A percentile compares a stretch with the other conserved stretches of the same genome.
Evolutionary conservation across 2,797 vertebrate species (phyloP).

Genomic region (Channa striata): DNA sequence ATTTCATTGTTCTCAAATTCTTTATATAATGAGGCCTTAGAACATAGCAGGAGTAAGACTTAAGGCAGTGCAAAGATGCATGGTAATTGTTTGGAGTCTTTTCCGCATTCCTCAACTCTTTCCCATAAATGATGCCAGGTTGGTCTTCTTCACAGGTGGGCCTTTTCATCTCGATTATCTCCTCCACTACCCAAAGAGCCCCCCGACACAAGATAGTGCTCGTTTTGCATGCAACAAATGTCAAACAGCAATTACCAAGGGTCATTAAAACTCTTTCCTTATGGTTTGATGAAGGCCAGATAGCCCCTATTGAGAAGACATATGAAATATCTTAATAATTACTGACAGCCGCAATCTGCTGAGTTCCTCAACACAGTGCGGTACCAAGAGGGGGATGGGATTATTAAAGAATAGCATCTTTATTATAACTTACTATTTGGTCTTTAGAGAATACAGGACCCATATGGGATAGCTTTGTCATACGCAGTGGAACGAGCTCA

Average conservation of each 20-base stretch:
- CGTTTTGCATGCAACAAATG: constrained; percentile 4
- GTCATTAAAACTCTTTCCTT: constrained; percentile 43
- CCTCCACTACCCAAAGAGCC: background rate
- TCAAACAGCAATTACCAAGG: constrained; percentile 20
- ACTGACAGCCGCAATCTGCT: constrained; percentile 54
- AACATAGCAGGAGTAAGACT: background rate
- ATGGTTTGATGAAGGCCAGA: constrained; percentile 36
- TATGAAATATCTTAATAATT: constrained; percentile 67
- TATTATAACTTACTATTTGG: constrained; percentile 48
- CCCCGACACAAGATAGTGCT: background rate
- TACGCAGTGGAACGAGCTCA: constrained; percentile 4
- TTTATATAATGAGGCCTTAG: background rate
- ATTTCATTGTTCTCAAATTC: background rate
- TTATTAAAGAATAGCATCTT: constrained; percentile 39
- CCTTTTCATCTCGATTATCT: constrained; percentile 13
- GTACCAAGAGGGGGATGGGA: constrained; percentile 24
- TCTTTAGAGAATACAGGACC: constrained; percentile 13
- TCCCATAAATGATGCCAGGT: too few relatives aligned
- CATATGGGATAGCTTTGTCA: background rate
- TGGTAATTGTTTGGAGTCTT: too few relatives aligned
- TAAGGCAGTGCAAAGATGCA: background rate
- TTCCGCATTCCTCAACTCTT: too few relatives aligned
- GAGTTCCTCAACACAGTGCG: constrained; percentile 48
- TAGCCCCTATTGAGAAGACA: constrained; percentile 49
- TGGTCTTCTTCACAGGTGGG: background rate